Conservation (phyloP, 2,888 invertebrate genomes). For the Dasysyrphus tricinctus region DNA sequence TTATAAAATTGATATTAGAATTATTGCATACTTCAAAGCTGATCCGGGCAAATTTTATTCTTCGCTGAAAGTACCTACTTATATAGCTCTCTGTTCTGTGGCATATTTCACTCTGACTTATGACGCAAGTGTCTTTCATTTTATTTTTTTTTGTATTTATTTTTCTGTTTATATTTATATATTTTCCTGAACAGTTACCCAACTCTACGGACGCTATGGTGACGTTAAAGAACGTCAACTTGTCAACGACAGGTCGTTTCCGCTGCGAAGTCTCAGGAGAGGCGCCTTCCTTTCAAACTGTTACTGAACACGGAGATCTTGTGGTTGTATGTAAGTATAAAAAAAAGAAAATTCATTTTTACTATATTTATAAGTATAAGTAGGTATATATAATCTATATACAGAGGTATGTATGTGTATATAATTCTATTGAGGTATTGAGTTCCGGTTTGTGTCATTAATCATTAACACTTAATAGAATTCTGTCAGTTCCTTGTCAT, state of each 20-base stretch:
- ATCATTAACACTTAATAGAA: constrained; percentile 61
- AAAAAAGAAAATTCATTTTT: constrained; percentile 28
- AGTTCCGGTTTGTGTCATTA: constrained; percentile 53
- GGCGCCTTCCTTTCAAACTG: constrained; percentile 89
- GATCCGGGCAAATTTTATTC: background rate
- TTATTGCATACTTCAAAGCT: background rate
- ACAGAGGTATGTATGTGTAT: background rate
- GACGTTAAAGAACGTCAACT: constrained; percentile 87
- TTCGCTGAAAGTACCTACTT: background rate
- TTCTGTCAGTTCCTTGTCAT: constrained; percentile 51
- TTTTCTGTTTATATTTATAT: constrained; percentile 31
- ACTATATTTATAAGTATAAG: background rate
- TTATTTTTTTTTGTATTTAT: background rate
- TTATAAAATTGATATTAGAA: constrained; percentile 12
- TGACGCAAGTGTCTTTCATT: constrained; percentile 25
- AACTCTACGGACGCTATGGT: constrained; percentile 88
- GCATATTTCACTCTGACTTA: constrained; percentile 11
- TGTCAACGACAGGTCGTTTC: constrained; percentile 87
- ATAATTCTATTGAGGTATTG: constrained; percentile 3
- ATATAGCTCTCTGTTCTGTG: too few relatives aligned
- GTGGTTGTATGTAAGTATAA: constrained; percentile 87
- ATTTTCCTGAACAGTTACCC: constrained; percentile 84
- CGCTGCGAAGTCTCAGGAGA: constrained; percentile 89
- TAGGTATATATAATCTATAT: background rate
- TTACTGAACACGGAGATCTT: constrained; percentile 88